These are phyloP conservation scores for Trichoplax adhaerens DNA, from an alignment of 37 sponge, comb jelly and placozoan genomes.

Conservation along the genomic window DNA sequence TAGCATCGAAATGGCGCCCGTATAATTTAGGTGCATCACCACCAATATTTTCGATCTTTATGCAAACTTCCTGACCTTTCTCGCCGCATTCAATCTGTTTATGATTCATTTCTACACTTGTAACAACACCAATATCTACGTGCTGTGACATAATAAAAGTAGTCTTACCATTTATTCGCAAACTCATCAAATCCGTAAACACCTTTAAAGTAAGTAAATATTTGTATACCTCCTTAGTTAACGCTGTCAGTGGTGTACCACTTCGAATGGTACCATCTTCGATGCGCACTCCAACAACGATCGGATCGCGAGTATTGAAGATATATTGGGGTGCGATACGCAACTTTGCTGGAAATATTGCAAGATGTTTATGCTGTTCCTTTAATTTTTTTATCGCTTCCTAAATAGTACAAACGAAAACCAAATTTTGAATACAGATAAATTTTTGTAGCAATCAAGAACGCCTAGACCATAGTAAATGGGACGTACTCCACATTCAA, in stretches of 20 bases:
- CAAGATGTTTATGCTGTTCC: slow-evolving; percentile 14
- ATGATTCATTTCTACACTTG: slow-evolving; percentile 79
- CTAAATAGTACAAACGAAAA: not conserved
- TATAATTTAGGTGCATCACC: slow-evolving; percentile 88
- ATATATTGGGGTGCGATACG: slow-evolving; percentile 81
- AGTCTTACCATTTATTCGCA: not conserved
- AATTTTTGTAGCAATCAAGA: too few relatives aligned
- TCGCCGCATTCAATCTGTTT: slow-evolving; percentile 25
- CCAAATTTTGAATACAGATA: too few relatives aligned
- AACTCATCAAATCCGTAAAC: not conserved
- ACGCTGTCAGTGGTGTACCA: slow-evolving; percentile 43
- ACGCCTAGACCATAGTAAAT: too few relatives aligned
- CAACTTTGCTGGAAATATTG: slow-evolving; percentile 39
- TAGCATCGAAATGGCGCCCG: slow-evolving; percentile 86
- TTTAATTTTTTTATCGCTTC: not conserved
- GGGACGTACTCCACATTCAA: too few relatives aligned
- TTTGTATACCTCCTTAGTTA: not conserved
- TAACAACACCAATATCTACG: slow-evolving; percentile 52
- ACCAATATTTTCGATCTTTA: slow-evolving; percentile 67
- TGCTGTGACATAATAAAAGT: slow-evolving; percentile 19
- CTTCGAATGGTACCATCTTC: slow-evolving; percentile 59
- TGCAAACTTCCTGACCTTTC: slow-evolving; percentile 76
- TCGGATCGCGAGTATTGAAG: slow-evolving; percentile 93
- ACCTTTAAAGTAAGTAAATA: not conserved
- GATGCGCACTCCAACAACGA: slow-evolving; percentile 83